These are phyloP conservation scores for Ceratoteleas bidentatus DNA, from an alignment of 1,140 invertebrate species.

Conservation along the genomic window DNA sequence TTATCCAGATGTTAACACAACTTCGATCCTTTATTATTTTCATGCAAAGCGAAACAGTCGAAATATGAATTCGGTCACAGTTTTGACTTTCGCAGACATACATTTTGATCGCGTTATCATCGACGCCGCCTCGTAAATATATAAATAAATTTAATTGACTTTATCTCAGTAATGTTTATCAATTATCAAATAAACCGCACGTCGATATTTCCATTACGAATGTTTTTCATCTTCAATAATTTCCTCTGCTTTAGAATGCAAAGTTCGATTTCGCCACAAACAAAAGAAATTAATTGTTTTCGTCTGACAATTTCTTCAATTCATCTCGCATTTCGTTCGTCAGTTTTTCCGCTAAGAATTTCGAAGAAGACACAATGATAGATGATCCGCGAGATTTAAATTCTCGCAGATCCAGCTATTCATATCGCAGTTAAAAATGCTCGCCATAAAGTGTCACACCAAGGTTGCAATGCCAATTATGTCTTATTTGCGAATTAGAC, in stretches of 20 bases:
- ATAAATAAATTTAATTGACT: slow-evolving; percentile 30
- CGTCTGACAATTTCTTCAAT: background rate
- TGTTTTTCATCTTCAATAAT: background rate
- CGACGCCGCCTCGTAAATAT: slow-evolving; percentile 6
- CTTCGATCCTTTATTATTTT: slow-evolving; percentile 35
- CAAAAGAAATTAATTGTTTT: slow-evolving; percentile 10
- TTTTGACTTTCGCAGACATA: slow-evolving; percentile 30
- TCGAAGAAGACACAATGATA: slow-evolving; percentile 20
- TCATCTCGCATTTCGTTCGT: background rate
- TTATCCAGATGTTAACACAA: slow-evolving; percentile 25
- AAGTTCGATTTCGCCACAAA: background rate
- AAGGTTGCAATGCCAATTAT: background rate
- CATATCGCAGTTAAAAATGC: background rate
- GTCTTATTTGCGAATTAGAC: slow-evolving; percentile 4
- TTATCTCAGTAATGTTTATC: slow-evolving; percentile 33
- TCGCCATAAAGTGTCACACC: background rate
- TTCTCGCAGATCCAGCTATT: background rate
- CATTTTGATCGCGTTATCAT: slow-evolving; percentile 17
- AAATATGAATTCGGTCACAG: slow-evolving; percentile 25
- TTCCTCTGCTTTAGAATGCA: background rate
- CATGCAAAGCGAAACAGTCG: slow-evolving; percentile 11
- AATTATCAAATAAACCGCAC: slow-evolving; percentile 6
- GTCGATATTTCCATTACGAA: background rate
- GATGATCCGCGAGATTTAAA: slow-evolving; percentile 1
- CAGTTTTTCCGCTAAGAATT: background rate